These are phyloP conservation scores for Emesis castigata DNA, from an alignment of 2,888 invertebrate species.

Conservation along the genomic window DNA sequence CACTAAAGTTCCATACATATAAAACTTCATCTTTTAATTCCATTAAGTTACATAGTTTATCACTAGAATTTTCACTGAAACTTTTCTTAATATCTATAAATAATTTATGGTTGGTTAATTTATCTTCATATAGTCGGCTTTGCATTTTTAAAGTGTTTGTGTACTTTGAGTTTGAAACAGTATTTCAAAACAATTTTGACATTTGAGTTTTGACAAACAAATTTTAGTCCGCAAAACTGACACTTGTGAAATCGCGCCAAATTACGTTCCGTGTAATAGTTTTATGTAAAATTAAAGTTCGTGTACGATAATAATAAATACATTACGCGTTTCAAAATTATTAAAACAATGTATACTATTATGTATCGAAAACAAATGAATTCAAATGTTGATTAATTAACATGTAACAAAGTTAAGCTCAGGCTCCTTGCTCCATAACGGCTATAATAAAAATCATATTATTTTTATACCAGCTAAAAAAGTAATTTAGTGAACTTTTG, in stretches of 20 bases:
- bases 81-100: constrained; percentile 88
- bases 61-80: constrained; percentile 83
- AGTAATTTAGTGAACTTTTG: too few species aligned
- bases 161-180: constrained; percentile 42
- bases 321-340: too few species aligned
- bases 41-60: constrained; percentile 90
- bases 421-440: too few species aligned
- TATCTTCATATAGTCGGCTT: constrained; percentile 87
- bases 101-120: constrained; percentile 89
- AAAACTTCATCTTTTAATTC: constrained; percentile 91
- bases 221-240: neutral
- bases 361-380: too few species aligned
- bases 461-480: too few species aligned
- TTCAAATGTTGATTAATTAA: too few species aligned
- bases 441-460: too few species aligned
- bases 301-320: too few species aligned
- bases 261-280: neutral
- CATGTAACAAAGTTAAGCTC: too few species aligned
- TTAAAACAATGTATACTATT: too few species aligned
- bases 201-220: constrained; percentile 28
- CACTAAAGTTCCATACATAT: constrained; percentile 91
- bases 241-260: neutral
- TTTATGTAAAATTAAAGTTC: too few species aligned
- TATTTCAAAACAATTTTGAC: constrained; percentile 68
- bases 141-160: constrained; percentile 82